Percentiles rank a stretch among this genome's conserved stretches.
phyloP scores from a whole-genome alignment of 2,113 vertebrate genomes.

The Nematolebias whitei region DNA sequence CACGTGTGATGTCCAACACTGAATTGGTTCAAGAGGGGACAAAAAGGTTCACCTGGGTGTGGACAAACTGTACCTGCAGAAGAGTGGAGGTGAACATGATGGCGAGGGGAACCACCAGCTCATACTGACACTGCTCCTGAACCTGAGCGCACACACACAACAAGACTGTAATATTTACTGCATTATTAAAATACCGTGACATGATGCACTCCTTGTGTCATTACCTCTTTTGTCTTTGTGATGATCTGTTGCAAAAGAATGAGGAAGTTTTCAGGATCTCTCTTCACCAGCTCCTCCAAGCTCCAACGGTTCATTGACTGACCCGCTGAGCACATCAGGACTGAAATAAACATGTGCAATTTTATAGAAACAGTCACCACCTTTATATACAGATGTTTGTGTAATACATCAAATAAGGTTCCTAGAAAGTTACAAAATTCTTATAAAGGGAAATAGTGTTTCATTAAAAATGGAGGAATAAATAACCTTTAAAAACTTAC shows the following conservation, averaged over 20 bases:
- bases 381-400: no score
- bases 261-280: conserved; percentile 90
- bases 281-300: conserved; percentile 92
- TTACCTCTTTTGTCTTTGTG: conserved; percentile 89
- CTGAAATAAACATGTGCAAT: conserved; percentile 31
- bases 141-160: conserved; percentile 76
- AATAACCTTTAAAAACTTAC: no score
- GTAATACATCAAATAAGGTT: no score
- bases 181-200: background rate
- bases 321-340: conserved; percentile 78
- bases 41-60: background rate
- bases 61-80: conserved; percentile 83
- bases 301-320: conserved; percentile 98
- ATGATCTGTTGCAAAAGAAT: conserved; percentile 95
- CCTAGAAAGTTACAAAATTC: no score
- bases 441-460: no score
- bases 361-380: background rate
- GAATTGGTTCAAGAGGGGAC: background rate
- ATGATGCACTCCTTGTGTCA: background rate
- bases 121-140: conserved; percentile 90
- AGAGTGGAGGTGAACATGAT: conserved; percentile 92
- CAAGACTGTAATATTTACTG: background rate
- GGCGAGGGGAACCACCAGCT: conserved; percentile 88
- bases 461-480: no score
- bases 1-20: background rate